phyloP scores from a whole-genome alignment of 2,888 invertebrate species.

The Limenitis camilla region DNA sequence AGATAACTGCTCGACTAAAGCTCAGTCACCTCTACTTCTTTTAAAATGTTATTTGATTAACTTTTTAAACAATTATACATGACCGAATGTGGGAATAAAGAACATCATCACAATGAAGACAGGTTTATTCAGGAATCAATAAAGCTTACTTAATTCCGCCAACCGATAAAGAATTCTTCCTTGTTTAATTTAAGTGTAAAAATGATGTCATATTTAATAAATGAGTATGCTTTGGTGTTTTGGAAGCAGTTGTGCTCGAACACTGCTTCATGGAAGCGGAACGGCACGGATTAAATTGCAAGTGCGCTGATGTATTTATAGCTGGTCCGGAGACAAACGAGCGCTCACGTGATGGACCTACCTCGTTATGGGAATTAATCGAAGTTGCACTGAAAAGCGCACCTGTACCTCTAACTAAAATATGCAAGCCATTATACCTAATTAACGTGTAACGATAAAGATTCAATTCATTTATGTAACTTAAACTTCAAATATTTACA shows the following conservation, averaged over 20 bases:
- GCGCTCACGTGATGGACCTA: constrained; percentile 70
- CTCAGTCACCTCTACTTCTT: too few relatives aligned
- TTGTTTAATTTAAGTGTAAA: neutral
- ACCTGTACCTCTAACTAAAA: constrained; percentile 66
- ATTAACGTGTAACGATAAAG: constrained; percentile 26
- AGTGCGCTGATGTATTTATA: constrained; percentile 74
- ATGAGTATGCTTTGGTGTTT: constrained; percentile 12
- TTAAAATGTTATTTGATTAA: too few relatives aligned
- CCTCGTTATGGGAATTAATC: constrained; percentile 75
- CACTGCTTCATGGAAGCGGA: constrained; percentile 49
- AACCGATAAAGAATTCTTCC: too few relatives aligned
- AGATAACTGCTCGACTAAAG: too few relatives aligned
- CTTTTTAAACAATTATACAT: too few relatives aligned
- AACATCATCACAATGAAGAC: too few relatives aligned
- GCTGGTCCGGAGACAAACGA: constrained; percentile 71
- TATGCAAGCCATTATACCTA: constrained; percentile 41
- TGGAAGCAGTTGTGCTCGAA: constrained; percentile 21
- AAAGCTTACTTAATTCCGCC: too few relatives aligned
- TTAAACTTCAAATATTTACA: neutral
- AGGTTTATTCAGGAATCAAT: too few relatives aligned
- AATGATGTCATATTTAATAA: neutral
- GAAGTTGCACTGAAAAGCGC: constrained; percentile 63
- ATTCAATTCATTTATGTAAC: constrained; percentile 9
- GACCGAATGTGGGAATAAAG: too few relatives aligned
- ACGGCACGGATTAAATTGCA: constrained; percentile 72